Evolutionary conservation across 2,113 vertebrate genomes (phyloP), one percentile per base, ranked within the genome.

Genomic region (Sarotherodon lohbergeri): DNA sequence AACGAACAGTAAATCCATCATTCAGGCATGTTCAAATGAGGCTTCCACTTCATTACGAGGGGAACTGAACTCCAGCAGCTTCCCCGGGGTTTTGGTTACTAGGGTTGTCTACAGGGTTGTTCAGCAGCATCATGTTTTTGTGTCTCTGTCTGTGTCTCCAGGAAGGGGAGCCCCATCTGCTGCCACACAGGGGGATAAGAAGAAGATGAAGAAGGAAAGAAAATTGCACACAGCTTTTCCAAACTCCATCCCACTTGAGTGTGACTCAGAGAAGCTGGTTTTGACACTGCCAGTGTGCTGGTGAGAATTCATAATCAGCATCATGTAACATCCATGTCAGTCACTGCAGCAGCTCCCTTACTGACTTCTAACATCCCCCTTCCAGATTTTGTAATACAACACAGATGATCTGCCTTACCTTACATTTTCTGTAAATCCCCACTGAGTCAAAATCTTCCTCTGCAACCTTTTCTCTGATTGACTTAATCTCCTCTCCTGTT

Each of bases 141-240:
- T 52, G 46, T 78, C 46, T 52, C 46, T 78, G 73, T 83, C 36
- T 87, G 73, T 82, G 84, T 88, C 87, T 54, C 59, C 79, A 81
- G 88, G 85, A 68, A 76, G 19, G 59, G 83, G 81, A 92, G 90
- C 63, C 81, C 86, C 85, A 88, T 88, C 88, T 93, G 91, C 89
- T 54, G 59, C 82, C 82, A 61, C 81, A 56, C 50, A 1, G 27
- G 85, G 78, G 84, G 71, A 83, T 52, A 68, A 34, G 87, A 59
- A 52, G 56, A 27, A 54, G 46, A 76, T 27, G 24, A n/a, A 24
- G 41, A 82, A 13, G 41, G 56, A 36, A 73, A 57, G 68, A 73
- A 76, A 76, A 85, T 50, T 81, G 82, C 78, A 63, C 68, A 29
- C 68, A 24, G 76, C 16, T 63, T 79, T 56, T 86, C 56, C 85